Base-by-base conservation (phyloP, 2,797 vertebrate genomes). In the Sarcoramphus papa region DNA sequence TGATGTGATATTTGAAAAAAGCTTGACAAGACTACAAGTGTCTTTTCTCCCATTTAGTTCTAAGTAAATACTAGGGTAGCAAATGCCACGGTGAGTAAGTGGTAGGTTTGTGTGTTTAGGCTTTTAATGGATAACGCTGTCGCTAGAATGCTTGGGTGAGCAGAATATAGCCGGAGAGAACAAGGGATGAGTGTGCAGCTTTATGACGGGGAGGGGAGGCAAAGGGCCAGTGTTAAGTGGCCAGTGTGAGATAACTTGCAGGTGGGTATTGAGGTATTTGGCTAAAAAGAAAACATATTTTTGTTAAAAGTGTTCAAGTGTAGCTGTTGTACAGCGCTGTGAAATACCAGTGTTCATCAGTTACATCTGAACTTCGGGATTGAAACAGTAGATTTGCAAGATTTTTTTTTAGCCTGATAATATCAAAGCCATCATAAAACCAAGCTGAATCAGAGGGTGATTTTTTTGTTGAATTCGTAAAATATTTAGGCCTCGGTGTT, bases 231-330 rank as follows among this genome's bases (percentile, higher is more conserved):
- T 56, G 6, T 3, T 51, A 35, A 33, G 35, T 67, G 64, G 20
- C 31, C 76, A 63, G 31, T 0, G 0, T 21, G 57, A 54, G 24
- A 5, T 4, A 69, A 62, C 33, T 89, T 67, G 35, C 6, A 73
- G 67, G 31, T 6, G 19, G 73, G 1, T 79, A 7, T 24, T 41
- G 41, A 82, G 40, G 18, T 84, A 20, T 23, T 85, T 83, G 10
- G 23, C 54, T 81, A 21, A 65, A 70, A 59, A 47, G 7, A 50
- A 41, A 14, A 19, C 6, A 4, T 12, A 2, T 6, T 87, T 86
- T n/a, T 41, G 23, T 62, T 43, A 25, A 23, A 63, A 31, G 18
- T 7, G 35, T 51, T 65, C 2, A 0, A 6, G 10, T 25, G 18
- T 67, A 51, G 23, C 51, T 76, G 12, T 41, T 90, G 27, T 59